Percentiles rank a stretch among this genome's conserved stretches.
phyloP scores from a whole-genome alignment of 2,888 invertebrate species.

The Encarsia formosa region DNA sequence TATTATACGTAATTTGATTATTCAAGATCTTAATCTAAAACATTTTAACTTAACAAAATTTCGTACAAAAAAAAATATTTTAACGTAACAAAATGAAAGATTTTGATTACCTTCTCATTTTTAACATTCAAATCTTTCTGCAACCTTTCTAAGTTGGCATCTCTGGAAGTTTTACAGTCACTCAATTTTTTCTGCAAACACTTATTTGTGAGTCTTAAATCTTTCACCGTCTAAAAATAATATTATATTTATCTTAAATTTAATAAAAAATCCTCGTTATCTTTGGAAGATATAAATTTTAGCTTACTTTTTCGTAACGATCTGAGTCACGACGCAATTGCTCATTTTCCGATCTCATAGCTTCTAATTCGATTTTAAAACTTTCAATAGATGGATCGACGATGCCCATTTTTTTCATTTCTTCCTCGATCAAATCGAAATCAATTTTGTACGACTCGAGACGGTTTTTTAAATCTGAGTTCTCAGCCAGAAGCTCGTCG shows the following conservation, averaged over 20 bases:
- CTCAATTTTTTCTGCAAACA: slow-evolving; percentile 22
- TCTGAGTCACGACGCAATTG: slow-evolving; percentile 7
- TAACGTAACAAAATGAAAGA: neutral
- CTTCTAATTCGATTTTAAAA: slow-evolving; percentile 31
- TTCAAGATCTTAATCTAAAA: neutral
- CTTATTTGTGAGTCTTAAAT: slow-evolving; percentile 26
- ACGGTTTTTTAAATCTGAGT: slow-evolving; percentile 35
- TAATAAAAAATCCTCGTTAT: neutral
- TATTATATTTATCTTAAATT: neutral
- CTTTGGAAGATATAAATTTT: neutral
- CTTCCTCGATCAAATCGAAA: slow-evolving; percentile 37
- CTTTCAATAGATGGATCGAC: slow-evolving; percentile 5
- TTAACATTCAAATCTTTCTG: neutral
- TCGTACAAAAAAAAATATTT: neutral
- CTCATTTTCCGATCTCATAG: slow-evolving; percentile 28
- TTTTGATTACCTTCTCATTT: slow-evolving; percentile 11
- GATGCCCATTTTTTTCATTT: slow-evolving; percentile 30
- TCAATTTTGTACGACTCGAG: slow-evolving; percentile 35
- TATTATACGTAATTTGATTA: slow-evolving; percentile 1
- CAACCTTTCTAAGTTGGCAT: neutral
- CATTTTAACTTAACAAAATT: neutral
- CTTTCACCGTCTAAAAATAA: slow-evolving; percentile 23
- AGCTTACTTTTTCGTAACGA: slow-evolving; percentile 11
- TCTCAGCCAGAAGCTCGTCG: slow-evolving; percentile 29
- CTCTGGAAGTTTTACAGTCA: slow-evolving; percentile 20